Evolutionary conservation across 2,113 vertebrate species (phyloP).

Genomic region (Pseudonaja textilis): DNA sequence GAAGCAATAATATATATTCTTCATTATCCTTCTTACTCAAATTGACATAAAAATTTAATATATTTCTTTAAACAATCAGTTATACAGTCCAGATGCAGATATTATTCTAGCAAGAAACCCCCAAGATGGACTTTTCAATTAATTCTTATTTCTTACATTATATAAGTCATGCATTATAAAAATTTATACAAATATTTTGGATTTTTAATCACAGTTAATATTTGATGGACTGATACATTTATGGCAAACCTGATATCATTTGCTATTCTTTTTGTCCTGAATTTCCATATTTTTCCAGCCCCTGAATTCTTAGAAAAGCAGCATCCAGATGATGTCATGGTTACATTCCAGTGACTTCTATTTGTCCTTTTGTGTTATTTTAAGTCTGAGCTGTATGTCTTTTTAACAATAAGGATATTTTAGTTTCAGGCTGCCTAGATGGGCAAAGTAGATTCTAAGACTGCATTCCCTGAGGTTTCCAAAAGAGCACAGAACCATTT

Average conservation of each 20-base stretch:
- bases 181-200: not conserved
- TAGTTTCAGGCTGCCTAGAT: not conserved
- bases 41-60: not conserved
- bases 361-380: not conserved
- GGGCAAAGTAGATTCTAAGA: not conserved
- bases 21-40: not conserved
- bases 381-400: not conserved
- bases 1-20: not conserved
- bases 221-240: not conserved
- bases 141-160: not conserved
- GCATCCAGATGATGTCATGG: not conserved
- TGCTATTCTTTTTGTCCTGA: not conserved
- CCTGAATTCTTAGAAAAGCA: not conserved
- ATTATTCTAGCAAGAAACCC: not conserved
- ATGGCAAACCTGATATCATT: not conserved
- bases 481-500: not conserved
- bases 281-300: not conserved
- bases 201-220: not conserved
- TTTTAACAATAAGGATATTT: not conserved
- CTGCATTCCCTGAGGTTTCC: not conserved
- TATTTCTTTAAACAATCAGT: not conserved
- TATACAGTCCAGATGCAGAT: not conserved
- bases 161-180: not conserved
- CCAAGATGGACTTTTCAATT: not conserved
- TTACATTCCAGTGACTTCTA: not conserved